A percentile compares a stretch with the other conserved stretches of the same genome.
Conservation (phyloP, 1,140 invertebrate genomes). For the Paralvinella palmiformis region DNA sequence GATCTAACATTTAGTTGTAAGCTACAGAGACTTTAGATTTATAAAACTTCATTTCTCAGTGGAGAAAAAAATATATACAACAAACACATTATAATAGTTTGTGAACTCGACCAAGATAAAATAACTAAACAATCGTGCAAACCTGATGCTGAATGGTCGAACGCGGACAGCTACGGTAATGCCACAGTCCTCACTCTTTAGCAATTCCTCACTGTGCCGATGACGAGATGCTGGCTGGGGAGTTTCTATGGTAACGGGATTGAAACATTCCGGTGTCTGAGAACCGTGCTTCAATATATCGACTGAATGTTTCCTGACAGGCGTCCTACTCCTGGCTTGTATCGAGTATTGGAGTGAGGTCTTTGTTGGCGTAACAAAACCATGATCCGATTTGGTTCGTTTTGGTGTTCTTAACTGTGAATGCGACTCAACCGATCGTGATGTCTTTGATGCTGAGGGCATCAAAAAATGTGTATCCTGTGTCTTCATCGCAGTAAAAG, state of each 20-base stretch:
- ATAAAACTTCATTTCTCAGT: background rate
- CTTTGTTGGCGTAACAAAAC: background rate
- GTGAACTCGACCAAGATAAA: too few relatives aligned
- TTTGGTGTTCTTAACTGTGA: background rate
- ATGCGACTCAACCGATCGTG: background rate
- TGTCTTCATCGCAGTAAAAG: slow-evolving; percentile 2
- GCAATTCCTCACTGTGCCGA: slow-evolving; percentile 18
- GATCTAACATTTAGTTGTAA: background rate
- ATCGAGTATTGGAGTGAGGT: background rate
- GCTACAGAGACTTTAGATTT: background rate
- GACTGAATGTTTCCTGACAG: background rate
- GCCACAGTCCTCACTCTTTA: slow-evolving; percentile 32
- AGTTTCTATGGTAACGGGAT: slow-evolving; percentile 33
- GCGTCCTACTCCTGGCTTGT: background rate
- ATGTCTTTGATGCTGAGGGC: slow-evolving; percentile 6
- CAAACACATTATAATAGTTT: too few relatives aligned
- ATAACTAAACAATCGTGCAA: background rate
- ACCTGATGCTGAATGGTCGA: slow-evolving; percentile 56
- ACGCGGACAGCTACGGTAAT: slow-evolving; percentile 59
- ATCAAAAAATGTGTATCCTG: background rate
- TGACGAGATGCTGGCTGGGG: slow-evolving; percentile 14
- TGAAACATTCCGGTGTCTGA: slow-evolving; percentile 43
- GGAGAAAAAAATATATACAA: background rate
- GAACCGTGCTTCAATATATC: background rate
- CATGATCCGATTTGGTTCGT: background rate